Conservation (phyloP, 2,113 vertebrate species). For the Synchiropus splendidus region DNA sequence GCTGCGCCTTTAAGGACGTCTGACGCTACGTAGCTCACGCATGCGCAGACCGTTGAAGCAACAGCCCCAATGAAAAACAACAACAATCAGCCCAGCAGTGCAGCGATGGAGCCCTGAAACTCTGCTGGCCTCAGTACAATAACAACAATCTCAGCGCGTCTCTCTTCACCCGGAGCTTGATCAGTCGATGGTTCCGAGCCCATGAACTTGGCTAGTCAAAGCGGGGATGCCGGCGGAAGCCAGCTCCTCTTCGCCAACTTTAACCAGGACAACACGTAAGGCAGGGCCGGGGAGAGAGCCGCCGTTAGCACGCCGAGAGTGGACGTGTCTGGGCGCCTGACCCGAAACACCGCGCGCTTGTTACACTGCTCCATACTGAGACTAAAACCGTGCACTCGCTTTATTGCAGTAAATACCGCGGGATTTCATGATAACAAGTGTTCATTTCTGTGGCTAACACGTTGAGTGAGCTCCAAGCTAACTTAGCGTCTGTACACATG, state of each 20-base stretch:
- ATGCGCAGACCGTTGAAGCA: conserved; percentile 46
- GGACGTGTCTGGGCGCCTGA: background rate
- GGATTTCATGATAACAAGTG: no score
- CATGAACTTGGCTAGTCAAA: conserved; percentile 96
- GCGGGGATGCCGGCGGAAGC: conserved; percentile 86
- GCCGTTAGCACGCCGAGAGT: conserved; percentile 12
- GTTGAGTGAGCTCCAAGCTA: no score
- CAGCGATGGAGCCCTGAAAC: conserved; percentile 43
- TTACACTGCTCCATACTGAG: no score
- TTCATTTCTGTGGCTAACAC: no score
- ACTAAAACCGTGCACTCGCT: no score
- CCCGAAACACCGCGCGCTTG: background rate
- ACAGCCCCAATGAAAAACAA: conserved; percentile 60
- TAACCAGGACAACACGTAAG: conserved; percentile 99
- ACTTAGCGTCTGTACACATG: no score
- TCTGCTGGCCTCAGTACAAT: conserved; percentile 2
- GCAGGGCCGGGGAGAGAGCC: conserved; percentile 32
- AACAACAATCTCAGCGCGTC: conserved; percentile 14
- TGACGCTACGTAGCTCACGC: conserved; percentile 30
- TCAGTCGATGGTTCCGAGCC: conserved; percentile 56
- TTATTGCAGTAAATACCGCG: no score
- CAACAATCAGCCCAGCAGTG: conserved; percentile 53
- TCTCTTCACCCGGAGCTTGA: conserved; percentile 34
- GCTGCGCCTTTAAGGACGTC: conserved; percentile 41
- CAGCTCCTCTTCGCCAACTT: conserved; percentile 99